phyloP scores from a whole-genome alignment of 92 coral and sea anemone genomes.

The Epizoanthus fatuus region DNA sequence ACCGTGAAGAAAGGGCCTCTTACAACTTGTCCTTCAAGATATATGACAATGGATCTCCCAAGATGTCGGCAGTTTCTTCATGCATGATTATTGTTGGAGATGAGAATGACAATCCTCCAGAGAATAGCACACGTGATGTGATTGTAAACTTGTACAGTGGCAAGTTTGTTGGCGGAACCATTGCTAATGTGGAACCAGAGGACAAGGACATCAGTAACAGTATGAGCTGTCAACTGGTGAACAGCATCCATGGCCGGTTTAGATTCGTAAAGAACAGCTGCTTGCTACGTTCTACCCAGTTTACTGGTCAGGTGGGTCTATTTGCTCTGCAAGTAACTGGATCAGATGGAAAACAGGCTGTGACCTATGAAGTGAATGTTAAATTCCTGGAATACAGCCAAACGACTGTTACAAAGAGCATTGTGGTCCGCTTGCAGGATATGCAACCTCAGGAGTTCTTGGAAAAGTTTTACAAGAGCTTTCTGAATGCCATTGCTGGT shows the following conservation, averaged over 20 bases:
- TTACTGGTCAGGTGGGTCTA: slow-evolving; percentile 46
- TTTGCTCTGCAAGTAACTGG: slow-evolving; percentile 82
- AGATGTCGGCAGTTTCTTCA: slow-evolving; percentile 68
- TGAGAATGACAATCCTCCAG: slow-evolving; percentile 91
- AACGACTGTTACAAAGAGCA: slow-evolving; percentile 71
- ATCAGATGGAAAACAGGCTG: slow-evolving; percentile 80
- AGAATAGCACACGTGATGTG: slow-evolving; percentile 78
- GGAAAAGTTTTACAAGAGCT: slow-evolving; percentile 65
- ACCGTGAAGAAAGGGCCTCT: slow-evolving; percentile 75
- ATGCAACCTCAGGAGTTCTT: slow-evolving; percentile 70
- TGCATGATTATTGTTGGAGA: slow-evolving; percentile 84
- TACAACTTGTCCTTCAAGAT: slow-evolving; percentile 78
- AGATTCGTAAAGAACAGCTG: slow-evolving; percentile 85
- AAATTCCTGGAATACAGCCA: slow-evolving; percentile 80
- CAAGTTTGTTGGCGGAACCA: slow-evolving; percentile 78
- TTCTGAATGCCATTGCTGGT: slow-evolving; percentile 72
- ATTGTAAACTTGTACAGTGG: slow-evolving; percentile 79
- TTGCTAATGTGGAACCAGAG: slow-evolving; percentile 88
- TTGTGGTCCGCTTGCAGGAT: slow-evolving; percentile 78
- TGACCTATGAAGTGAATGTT: slow-evolving; percentile 75
- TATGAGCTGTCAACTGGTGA: slow-evolving; percentile 77
- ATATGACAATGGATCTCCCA: slow-evolving; percentile 82
- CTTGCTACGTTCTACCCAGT: slow-evolving; percentile 63
- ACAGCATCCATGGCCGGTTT: slow-evolving; percentile 62
- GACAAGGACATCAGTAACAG: slow-evolving; percentile 87